phyloP scores from a whole-genome alignment of 2,113 vertebrate species.

The Glaucomys volans region DNA sequence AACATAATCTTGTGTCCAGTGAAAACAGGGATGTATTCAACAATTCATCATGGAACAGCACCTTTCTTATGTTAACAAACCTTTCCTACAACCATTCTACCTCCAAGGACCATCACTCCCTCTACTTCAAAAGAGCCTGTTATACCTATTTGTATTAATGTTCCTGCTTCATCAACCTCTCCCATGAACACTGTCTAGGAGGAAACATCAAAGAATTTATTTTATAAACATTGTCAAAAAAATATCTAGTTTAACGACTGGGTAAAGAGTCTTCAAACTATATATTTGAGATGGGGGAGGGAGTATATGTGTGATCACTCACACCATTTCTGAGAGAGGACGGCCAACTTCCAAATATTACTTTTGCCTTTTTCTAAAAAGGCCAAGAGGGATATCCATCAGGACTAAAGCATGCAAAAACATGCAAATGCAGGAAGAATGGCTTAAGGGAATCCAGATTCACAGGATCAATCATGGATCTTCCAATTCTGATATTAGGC shows the following conservation, averaged over 20 bases:
- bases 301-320: not conserved
- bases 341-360: not conserved
- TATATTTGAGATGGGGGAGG: not conserved
- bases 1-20: not conserved
- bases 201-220: constrained; percentile 1
- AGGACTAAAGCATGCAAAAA: not conserved
- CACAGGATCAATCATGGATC: not conserved
- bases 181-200: not conserved
- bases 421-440: not conserved
- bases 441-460: not conserved
- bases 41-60: not conserved
- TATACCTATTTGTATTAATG: not conserved
- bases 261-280: constrained; percentile 3
- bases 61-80: not conserved
- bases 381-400: not conserved
- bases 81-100: not conserved
- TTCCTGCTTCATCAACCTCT: not conserved
- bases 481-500: constrained; percentile 40
- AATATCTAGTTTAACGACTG: not conserved
- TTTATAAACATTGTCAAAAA: not conserved
- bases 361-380: not conserved
- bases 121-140: not conserved
- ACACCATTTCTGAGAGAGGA: not conserved
- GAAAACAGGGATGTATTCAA: not conserved
- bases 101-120: not conserved